Evolutionary conservation across 2,888 invertebrate species (phyloP), one percentile per base, ranked within the genome.

Genomic region (Philaethria dido): DNA sequence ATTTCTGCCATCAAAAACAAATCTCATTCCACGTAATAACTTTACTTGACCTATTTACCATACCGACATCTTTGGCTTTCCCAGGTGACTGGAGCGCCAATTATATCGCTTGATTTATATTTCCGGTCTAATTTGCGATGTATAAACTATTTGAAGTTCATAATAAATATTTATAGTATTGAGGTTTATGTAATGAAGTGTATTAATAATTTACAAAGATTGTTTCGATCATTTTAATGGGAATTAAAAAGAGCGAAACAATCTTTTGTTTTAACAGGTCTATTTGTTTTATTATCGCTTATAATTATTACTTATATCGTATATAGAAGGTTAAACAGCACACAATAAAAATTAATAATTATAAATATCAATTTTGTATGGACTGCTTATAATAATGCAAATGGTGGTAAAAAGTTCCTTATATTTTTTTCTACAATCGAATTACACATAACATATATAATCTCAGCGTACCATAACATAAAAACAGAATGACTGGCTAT

Each of bases 121-220:
- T 65, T 65, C 64, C 59, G 64, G 64, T 60, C 48, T 33, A 65
- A 65, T 65, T 65, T 65, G 42, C 64, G 50, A 50, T 60, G 59
- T 59, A 59, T 62, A 62, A 48, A 62, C 60, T 62, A 36, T 62
- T 50, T 18, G 33, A 59, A 60, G 47, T 33, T 65, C 47, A 60
- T 50, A 50, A 42, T 65, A 39, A 60, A 44, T 65, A 60, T 65
- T 22, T 48, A 60, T 42, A 57, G 22, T 57, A 57, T 42, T 6
- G 29, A 45, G 45, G 13, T 18, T 33, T 29, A 60, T 45, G 45
- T 47, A 47, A 57, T 6, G 20, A 57, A 57, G 39, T 22, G 22
- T 39, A 42, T 55, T 20, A 39, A 55, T 22, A 39, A 36, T 55
- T 22, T 50, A 3, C 25, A 8, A 50, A 55, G 3, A 20, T 14